Evolutionary conservation across 2,888 invertebrate genomes (phyloP).

Genomic region (Drosophila subsilvestris): DNA sequence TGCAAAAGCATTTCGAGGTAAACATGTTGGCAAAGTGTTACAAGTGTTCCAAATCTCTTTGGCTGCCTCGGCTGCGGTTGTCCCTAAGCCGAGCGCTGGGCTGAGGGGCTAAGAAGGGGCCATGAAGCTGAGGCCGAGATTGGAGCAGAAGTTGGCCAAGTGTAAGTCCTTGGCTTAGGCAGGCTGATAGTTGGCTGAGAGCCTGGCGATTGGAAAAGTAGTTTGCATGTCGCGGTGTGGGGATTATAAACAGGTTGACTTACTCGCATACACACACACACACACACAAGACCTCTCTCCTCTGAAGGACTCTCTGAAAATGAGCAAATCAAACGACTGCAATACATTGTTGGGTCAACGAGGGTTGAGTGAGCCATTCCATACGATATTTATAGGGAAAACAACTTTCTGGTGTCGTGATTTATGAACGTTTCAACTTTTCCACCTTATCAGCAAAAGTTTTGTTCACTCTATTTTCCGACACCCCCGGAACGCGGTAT

Average conservation of each 20-base stretch:
- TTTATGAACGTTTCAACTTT: slow-evolving; percentile 78
- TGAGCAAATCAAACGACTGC: slow-evolving; percentile 54
- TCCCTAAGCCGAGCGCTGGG: slow-evolving; percentile 26
- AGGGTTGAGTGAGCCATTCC: slow-evolving; percentile 33
- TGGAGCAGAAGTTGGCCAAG: slow-evolving; percentile 63
- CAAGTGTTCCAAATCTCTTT: slow-evolving; percentile 64
- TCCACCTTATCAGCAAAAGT: slow-evolving; percentile 75
- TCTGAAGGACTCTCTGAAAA: slow-evolving; percentile 19
- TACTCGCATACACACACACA: slow-evolving; percentile 1
- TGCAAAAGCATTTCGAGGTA: slow-evolving; percentile 57
- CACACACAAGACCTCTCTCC: not conserved
- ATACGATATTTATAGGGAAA: slow-evolving; percentile 66
- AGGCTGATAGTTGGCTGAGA: slow-evolving; percentile 45
- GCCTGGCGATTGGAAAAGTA: slow-evolving; percentile 50
- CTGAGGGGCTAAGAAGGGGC: slow-evolving; percentile 8
- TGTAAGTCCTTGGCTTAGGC: slow-evolving; percentile 66
- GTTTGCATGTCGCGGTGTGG: slow-evolving; percentile 51
- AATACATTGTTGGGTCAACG: slow-evolving; percentile 48
- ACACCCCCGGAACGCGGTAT: slow-evolving; percentile 29
- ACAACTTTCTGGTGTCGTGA: slow-evolving; percentile 77
- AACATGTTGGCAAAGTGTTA: slow-evolving; percentile 62
- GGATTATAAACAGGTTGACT: slow-evolving; percentile 61
- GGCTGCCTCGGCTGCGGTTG: slow-evolving; percentile 41
- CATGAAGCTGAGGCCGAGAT: not conserved
- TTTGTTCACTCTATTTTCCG: slow-evolving; percentile 53